Base-by-base conservation (phyloP, 2,888 invertebrate genomes). In the Sialis lutaria region DNA sequence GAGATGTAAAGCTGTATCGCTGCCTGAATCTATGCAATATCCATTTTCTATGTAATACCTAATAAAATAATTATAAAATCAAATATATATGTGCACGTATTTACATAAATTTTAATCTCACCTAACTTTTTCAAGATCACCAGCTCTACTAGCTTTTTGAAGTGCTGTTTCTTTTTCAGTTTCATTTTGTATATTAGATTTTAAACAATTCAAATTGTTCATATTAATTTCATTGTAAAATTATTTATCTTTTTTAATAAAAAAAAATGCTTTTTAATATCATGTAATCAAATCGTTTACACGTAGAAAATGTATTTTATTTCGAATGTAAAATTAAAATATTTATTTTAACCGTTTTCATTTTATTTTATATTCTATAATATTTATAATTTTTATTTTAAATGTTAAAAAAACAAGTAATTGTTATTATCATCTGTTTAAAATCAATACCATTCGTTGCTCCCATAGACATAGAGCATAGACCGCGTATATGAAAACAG, bases 1-100 rank as follows among this genome's bases (percentile, higher is more conserved):
- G 54, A 76, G 60, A 56, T 79, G 76, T 33, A 81, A 60, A 0
- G 79, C 73, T 12, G 78, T 62, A 51, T 66, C 65, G 1, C 64
- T 63, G n/a, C 67, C 65, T 42, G 53, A 51, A 51, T 66, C 64
- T 13, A 66, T 51, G 49, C 65, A 64, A 4, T 56, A 58, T 7
- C 62, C 67, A 49, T 60, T 60, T 50, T 64, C 62, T 34, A 65
- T 56, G 47, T 65, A 57, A 53, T 59, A 61, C 51, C 63, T 64
- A 42, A 47, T 54, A 56, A 44, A 9, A 48, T 22, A 10, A 6
- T 32, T 12, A 33, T 40, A 10, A 9, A 48, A 5, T n/a, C 34
- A 33, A 44, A 30, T n/a, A 10, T 10, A 10, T 42, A 22, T 5
- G 13, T 9, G 12, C 12, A 22, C 6, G 10, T 8, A n/a, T 41